Evolutionary conservation across 2,113 vertebrate genomes (phyloP).

Genomic region (Dicaeum eximium): DNA sequence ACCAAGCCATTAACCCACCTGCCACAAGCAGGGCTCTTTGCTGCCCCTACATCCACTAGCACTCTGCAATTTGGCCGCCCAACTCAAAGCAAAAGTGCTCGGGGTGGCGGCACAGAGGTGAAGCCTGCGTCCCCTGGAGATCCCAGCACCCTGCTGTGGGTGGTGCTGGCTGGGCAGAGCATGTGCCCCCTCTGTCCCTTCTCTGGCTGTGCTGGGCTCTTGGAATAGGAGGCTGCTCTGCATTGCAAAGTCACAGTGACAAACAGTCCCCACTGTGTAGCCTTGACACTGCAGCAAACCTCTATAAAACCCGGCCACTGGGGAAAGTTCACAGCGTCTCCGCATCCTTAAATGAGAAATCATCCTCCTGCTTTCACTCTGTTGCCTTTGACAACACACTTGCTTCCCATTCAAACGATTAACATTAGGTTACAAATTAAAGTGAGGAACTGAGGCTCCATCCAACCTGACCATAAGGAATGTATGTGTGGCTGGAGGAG

Average conservation of each 20-base stretch:
- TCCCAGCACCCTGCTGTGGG: fast-evolving
- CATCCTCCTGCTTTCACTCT: background rate
- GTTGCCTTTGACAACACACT: background rate
- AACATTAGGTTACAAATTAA: background rate
- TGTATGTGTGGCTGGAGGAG: background rate
- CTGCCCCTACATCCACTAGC: background rate
- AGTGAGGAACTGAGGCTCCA: background rate
- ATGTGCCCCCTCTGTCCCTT: fast-evolving
- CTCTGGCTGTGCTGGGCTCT: background rate
- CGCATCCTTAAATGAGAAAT: background rate
- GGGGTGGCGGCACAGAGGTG: background rate
- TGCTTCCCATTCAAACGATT: background rate
- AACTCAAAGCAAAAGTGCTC: background rate
- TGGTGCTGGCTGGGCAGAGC: background rate
- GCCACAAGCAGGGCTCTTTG: background rate
- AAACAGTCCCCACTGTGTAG: fast-evolving
- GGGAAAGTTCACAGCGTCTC: background rate
- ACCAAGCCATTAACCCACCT: fast-evolving
- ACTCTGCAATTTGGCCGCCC: background rate
- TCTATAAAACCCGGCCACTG: fast-evolving
- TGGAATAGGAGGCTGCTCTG: fast-evolving
- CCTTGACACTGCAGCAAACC: background rate
- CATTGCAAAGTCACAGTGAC: background rate
- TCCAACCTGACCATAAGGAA: background rate
- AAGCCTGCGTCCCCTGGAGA: background rate